Evolutionary conservation across 2,113 vertebrate genomes (phyloP).

Genomic region (Megaceryle torquata): DNA sequence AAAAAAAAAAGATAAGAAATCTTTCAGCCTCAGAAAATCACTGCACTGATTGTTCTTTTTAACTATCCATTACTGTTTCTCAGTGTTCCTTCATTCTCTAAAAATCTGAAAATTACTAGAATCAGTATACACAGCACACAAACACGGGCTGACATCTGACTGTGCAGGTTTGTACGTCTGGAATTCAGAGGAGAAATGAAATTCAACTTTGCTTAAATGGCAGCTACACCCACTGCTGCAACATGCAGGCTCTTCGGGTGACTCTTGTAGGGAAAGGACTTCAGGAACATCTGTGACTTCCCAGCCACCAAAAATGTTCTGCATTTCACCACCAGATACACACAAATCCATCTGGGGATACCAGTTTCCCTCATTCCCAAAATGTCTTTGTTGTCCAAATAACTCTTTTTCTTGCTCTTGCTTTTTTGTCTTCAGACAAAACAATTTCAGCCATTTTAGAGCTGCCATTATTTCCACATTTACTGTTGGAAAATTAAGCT

Average conservation of each 20-base stretch:
- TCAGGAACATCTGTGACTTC: not conserved
- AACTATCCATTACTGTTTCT: not conserved
- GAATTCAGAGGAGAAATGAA: not conserved
- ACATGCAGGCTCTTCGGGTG: not conserved
- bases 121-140: not conserved
- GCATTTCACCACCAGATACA: not conserved
- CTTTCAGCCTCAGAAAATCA: not conserved
- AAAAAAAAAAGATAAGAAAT: not conserved
- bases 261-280: not conserved
- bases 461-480: not conserved
- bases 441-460: not conserved
- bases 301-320: not conserved
- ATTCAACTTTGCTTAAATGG: not conserved
- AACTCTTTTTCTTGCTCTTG: not conserved
- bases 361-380: not conserved
- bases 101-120: not conserved
- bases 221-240: not conserved
- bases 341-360: not conserved
- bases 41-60: not conserved
- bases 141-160: accelerated
- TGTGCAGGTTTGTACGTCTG: not conserved
- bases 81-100: not conserved
- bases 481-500: slow-evolving; percentile 29
- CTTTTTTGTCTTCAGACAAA: not conserved
- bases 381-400: not conserved